A percentile compares a stretch with the other conserved stretches of the same genome.
Evolutionary conservation across 2,888 invertebrate species (phyloP).

Genomic region (Ethmia dodecea): DNA sequence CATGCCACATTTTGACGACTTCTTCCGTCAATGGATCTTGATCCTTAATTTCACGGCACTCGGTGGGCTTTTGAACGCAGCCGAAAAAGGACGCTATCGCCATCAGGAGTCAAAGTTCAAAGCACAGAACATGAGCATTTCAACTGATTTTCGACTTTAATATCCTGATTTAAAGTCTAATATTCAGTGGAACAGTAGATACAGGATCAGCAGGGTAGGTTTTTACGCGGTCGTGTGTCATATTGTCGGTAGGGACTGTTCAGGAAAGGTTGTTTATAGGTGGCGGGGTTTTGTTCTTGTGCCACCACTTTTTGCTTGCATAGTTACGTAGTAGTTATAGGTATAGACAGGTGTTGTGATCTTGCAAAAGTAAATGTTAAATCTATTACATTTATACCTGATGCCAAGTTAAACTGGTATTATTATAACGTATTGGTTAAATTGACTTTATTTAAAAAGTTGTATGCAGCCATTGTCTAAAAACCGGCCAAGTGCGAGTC

Average conservation of each 20-base stretch:
- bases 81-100: slow-evolving; percentile 35
- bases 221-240: slow-evolving; percentile 49
- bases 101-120: slow-evolving; percentile 57
- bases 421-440: no score
- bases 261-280: slow-evolving; percentile 45
- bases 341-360: no score
- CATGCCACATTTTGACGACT: slow-evolving; percentile 40
- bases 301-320: no score
- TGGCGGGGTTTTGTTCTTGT: slow-evolving; percentile 42
- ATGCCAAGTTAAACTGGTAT: no score
- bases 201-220: slow-evolving; percentile 27
- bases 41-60: slow-evolving; percentile 7
- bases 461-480: no score
- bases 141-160: slow-evolving; percentile 26
- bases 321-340: no score
- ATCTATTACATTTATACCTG: no score
- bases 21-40: no score
- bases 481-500: no score
- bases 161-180: slow-evolving; percentile 26
- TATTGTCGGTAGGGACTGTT: slow-evolving; percentile 38
- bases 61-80: slow-evolving; percentile 25
- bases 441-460: no score
- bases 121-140: slow-evolving; percentile 35
- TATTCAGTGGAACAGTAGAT: background rate
- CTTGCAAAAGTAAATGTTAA: no score